phyloP scores from a whole-genome alignment of 1,140 invertebrate genomes.

The Rhyzopertha dominica region DNA sequence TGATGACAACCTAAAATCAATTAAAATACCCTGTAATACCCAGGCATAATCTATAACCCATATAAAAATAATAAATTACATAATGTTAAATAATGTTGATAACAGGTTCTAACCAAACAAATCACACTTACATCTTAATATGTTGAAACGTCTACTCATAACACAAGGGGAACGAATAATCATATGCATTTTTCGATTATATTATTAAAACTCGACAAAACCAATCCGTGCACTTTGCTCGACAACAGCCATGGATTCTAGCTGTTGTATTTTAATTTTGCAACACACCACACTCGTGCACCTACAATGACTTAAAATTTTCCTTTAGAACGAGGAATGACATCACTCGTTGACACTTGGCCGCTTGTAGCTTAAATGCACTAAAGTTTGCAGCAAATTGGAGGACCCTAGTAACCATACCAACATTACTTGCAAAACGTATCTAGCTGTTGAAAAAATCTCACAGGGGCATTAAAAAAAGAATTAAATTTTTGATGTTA shows the following conservation, averaged over 20 bases:
- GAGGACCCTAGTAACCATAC: conserved; percentile 1
- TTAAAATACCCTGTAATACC: no score
- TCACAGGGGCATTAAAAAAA: conserved; percentile 2
- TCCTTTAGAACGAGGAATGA: conserved; percentile 19
- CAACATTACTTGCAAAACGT: background rate
- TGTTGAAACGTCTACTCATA: conserved; percentile 17
- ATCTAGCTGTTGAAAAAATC: background rate
- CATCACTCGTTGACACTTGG: conserved; percentile 17
- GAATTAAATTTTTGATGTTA: conserved; percentile 1
- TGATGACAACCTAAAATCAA: conserved; percentile 24
- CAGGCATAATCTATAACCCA: conserved; percentile 8
- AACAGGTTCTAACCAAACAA: conserved; percentile 14
- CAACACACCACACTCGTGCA: conserved; percentile 18
- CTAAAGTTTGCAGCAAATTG: conserved; percentile 8
- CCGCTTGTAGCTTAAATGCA: conserved; percentile 5
- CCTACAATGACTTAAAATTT: no score
- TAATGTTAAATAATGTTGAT: conserved; percentile 16
- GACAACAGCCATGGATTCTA: conserved; percentile 4
- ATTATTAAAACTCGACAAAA: conserved; percentile 10
- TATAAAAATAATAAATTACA: background rate
- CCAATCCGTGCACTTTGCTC: conserved; percentile 1
- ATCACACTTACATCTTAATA: conserved; percentile 21
- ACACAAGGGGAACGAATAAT: conserved; percentile 16
- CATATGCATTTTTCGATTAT: conserved; percentile 19
- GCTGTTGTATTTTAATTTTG: conserved; percentile 26